Conservation (phyloP, 2,888 invertebrate genomes). For the Cosmia trapezina region DNA sequence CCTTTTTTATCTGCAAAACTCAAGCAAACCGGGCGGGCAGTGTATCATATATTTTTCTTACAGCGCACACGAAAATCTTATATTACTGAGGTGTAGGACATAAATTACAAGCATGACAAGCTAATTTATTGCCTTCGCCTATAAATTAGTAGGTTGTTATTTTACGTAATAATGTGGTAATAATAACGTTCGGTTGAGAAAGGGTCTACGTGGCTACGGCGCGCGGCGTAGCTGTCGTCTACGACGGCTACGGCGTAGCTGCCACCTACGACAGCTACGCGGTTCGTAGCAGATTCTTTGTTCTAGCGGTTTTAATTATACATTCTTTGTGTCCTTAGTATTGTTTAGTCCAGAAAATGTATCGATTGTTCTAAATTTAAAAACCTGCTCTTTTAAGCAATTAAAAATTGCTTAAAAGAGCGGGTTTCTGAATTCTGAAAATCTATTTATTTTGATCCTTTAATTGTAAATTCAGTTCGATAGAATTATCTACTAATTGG, state of each 20-base stretch:
- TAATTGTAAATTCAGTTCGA: neutral
- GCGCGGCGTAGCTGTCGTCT: slow-evolving; percentile 21
- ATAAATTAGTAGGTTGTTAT: slow-evolving; percentile 58
- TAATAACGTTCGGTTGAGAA: slow-evolving; percentile 39
- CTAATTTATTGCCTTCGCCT: slow-evolving; percentile 56
- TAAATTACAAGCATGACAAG: slow-evolving; percentile 55
- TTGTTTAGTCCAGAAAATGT: neutral
- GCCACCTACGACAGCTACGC: slow-evolving; percentile 16
- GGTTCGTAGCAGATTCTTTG: slow-evolving; percentile 29
- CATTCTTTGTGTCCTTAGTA: neutral
- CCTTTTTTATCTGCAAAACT: slow-evolving; percentile 14
- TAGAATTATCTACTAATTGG: neutral
- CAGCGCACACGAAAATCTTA: slow-evolving; percentile 46
- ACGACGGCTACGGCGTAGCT: slow-evolving; percentile 31
- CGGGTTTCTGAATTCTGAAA: neutral
- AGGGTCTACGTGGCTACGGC: slow-evolving; percentile 47
- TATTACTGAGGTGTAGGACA: slow-evolving; percentile 53
- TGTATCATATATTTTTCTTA: slow-evolving; percentile 41
- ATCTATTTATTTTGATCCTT: neutral
- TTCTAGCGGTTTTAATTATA: neutral
- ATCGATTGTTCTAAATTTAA: neutral
- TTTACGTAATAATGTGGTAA: slow-evolving; percentile 50
- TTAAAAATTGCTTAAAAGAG: too few relatives aligned
- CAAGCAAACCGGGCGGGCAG: neutral
- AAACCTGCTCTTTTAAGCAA: too few relatives aligned